A percentile compares a stretch with the other conserved stretches of the same genome.
phyloP scores from a whole-genome alignment of 2,113 vertebrate species.

The Plotosus lineatus region DNA sequence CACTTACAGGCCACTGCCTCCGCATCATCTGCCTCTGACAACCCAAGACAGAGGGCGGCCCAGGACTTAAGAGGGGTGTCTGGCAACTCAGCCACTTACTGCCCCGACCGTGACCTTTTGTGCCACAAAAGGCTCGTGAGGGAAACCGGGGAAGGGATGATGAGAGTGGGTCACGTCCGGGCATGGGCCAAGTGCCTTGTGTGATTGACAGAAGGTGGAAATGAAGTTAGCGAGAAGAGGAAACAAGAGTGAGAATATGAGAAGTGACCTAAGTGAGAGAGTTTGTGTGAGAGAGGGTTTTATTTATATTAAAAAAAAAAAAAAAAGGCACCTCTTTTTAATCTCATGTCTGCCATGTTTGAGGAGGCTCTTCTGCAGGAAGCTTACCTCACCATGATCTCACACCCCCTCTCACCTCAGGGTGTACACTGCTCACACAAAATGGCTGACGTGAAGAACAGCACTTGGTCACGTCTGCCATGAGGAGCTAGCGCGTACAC shows the following conservation, averaged over 20 bases:
- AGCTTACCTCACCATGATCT: constrained; percentile 54
- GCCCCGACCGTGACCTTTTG: constrained; percentile 74
- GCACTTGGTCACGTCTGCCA: too few relatives aligned
- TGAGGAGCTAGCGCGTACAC: neutral
- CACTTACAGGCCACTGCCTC: constrained; percentile 89
- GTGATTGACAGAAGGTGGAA: constrained; percentile 47
- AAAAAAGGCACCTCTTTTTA: too few relatives aligned
- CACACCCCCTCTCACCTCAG: constrained; percentile 59
- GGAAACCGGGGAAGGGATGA: constrained; percentile 20
- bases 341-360: constrained; percentile 43
- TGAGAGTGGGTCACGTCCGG: constrained; percentile 68
- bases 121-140: neutral
- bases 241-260: constrained; percentile 31
- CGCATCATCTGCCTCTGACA: constrained; percentile 43
- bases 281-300: constrained; percentile 60
- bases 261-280: constrained; percentile 6
- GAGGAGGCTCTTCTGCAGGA: constrained; percentile 47
- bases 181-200: constrained; percentile 80
- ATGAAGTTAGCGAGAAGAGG: neutral
- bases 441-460: neutral
- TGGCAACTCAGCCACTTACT: constrained; percentile 90
- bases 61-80: constrained; percentile 67
- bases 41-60: constrained; percentile 63
- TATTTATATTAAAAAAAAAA: too few relatives aligned
- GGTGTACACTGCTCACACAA: constrained; percentile 67